phyloP scores from a whole-genome alignment of 2,113 vertebrate genomes.

The Callipepla californica region DNA sequence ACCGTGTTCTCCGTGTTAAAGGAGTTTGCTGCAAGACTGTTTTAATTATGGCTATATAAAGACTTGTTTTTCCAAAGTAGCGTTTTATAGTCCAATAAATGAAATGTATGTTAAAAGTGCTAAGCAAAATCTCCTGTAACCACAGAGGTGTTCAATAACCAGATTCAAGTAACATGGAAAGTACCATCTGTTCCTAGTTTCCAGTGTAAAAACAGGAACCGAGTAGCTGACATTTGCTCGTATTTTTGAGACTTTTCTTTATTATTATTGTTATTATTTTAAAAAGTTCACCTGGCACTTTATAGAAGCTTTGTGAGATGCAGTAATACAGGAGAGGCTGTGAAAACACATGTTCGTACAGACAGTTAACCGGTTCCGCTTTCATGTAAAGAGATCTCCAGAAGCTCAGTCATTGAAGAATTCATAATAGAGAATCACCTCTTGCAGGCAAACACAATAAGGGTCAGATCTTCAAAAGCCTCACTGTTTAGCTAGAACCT shows the following conservation, averaged over 20 bases:
- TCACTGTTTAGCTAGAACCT: constrained; percentile 64
- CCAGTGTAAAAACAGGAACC: constrained; percentile 66
- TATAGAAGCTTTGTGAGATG: constrained; percentile 72
- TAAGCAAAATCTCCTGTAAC: constrained; percentile 79
- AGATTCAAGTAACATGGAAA: constrained; percentile 77
- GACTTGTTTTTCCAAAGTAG: constrained; percentile 81
- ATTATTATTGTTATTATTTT: constrained; percentile 47
- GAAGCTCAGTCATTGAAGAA: constrained; percentile 74
- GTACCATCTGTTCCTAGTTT: constrained; percentile 83
- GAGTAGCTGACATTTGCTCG: constrained; percentile 71
- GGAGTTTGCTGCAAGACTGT: constrained; percentile 71
- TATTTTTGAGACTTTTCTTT: constrained; percentile 48
- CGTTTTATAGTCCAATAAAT: constrained; percentile 82
- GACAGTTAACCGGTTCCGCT: constrained; percentile 77
- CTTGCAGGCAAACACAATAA: constrained; percentile 67
- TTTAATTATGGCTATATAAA: constrained; percentile 82
- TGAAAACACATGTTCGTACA: constrained; percentile 76
- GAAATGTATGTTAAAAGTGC: constrained; percentile 79
- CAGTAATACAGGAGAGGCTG: constrained; percentile 70
- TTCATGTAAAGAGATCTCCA: constrained; percentile 80
- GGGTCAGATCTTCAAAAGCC: constrained; percentile 71
- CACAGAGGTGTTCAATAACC: constrained; percentile 84
- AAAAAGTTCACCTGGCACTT: constrained; percentile 79
- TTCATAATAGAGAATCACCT: constrained; percentile 71
- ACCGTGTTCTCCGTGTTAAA: constrained; percentile 69